Base-by-base conservation (phyloP, 2,888 invertebrate species). In the Macaria notata region DNA sequence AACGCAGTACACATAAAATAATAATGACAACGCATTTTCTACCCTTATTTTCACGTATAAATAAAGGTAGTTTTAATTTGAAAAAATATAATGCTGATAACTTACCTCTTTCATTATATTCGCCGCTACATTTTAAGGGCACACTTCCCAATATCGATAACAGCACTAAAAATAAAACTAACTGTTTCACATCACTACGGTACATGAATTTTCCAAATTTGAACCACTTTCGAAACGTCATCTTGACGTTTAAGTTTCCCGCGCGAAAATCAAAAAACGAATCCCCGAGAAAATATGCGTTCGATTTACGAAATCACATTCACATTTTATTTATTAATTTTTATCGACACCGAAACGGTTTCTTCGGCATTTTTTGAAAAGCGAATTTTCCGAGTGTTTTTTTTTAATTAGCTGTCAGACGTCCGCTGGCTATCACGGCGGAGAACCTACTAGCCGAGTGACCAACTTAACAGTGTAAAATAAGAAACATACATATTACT, bases 401-500 rank as follows among this genome's bases (percentile, higher is more conserved):
- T 56, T 48, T 53, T 58, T 31, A 54, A 45, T 36, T 8, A 1
- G 49, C 55, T 49, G 50, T 53, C 50, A 82, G 73, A 77, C 91
- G 86, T 83, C 79, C 78, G 73, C 65, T 58, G 75, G 62, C 56
- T 71, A 72, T 73, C 73, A 75, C 81, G 68, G 71, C 69, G 59
- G 65, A 66, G 76, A 89, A 83, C 90, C 91, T 81, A 91, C 91
- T 91, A 88, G 83, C 91, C 88, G 84, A 91, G 78, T 91, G 91
- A 91, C 91, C 91, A 89, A 91, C 89, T 90, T 86, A 76, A 80
- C 77, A 75, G 79, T 81, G 86, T 89, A 84, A 90, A 90, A 89
- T 89, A 90, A 89, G 90, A 90, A 90, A 85, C 86, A 89, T 83
- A 89, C 86, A 90, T 88, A 88, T 87, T 86, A 86, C 86, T 63